phyloP scores from a whole-genome alignment of 2,797 vertebrate genomes.

The Aeoliscus strigatus region DNA sequence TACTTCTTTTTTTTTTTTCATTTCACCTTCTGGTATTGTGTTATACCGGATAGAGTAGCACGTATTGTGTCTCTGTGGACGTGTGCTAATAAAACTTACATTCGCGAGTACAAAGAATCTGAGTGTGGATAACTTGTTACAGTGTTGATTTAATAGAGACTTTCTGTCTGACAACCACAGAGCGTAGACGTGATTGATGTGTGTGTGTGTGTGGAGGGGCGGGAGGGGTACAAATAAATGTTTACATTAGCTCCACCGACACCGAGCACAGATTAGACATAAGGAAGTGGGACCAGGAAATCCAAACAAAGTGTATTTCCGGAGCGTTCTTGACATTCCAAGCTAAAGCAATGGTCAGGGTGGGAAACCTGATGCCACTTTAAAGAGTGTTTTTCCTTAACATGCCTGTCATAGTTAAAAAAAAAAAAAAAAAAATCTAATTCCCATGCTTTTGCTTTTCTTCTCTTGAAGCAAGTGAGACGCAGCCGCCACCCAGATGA shows the following conservation, averaged over 20 bases:
- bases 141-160: conserved; percentile 49
- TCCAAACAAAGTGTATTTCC: conserved; percentile 64
- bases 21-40: conserved; percentile 5
- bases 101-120: no score
- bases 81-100: conserved; percentile 49
- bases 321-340: conserved; percentile 51
- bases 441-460: conserved; percentile 20
- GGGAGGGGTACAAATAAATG: conserved; percentile 56
- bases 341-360: conserved; percentile 56
- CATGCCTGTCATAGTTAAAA: conserved; percentile 45
- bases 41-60: conserved; percentile 27
- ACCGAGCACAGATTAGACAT: conserved; percentile 51
- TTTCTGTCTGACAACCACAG: conserved; percentile 42
- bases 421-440: no score
- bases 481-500: conserved; percentile 50
- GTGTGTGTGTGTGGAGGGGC: no score
- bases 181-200: conserved; percentile 50
- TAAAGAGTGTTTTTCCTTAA: conserved; percentile 52
- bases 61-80: conserved; percentile 30
- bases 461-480: conserved; percentile 22
- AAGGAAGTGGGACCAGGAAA: conserved; percentile 61
- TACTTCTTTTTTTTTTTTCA: conserved; percentile 1
- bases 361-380: conserved; percentile 66
- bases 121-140: conserved; percentile 66
- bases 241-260: conserved; percentile 63